A percentile compares a stretch with the other conserved stretches of the same genome.
These are phyloP conservation scores for Lacanobia wlatinum DNA, from an alignment of 2,888 invertebrate species.

Conservation along the genomic window DNA sequence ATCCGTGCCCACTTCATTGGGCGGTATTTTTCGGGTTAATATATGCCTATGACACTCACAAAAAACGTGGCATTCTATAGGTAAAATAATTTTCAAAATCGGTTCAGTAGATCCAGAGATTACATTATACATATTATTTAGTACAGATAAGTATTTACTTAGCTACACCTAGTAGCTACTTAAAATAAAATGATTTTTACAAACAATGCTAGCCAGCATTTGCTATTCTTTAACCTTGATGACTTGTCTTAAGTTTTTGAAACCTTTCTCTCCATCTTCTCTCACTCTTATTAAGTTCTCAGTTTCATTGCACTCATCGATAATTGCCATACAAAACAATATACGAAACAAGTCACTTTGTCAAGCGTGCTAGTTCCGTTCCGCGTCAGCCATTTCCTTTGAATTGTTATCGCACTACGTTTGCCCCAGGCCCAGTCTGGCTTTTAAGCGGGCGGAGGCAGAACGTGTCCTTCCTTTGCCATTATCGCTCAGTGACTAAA, in stretches of 20 bases:
- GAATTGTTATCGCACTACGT: constrained; percentile 64
- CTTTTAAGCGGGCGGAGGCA: constrained; percentile 73
- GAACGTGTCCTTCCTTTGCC: constrained; percentile 68
- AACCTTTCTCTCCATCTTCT: neutral
- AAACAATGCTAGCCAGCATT: neutral
- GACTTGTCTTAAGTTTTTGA: neutral
- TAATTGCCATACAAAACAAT: constrained; percentile 31
- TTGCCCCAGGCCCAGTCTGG: constrained; percentile 74
- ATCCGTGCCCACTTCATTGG: too few relatives aligned
- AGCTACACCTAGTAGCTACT: neutral
- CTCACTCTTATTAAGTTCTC: neutral
- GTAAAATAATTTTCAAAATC: too few relatives aligned
- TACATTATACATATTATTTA: too few relatives aligned
- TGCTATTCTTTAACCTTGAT: neutral
- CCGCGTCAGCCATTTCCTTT: constrained; percentile 77
- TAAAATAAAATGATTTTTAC: neutral
- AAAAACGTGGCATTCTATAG: too few relatives aligned
- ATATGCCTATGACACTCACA: too few relatives aligned
- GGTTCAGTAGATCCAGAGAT: too few relatives aligned
- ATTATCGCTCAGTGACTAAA: constrained; percentile 21
- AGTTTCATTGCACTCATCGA: constrained; percentile 28
- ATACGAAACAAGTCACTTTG: constrained; percentile 58
- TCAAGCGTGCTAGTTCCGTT: constrained; percentile 64
- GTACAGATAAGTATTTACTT: too few relatives aligned
- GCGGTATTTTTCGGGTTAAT: too few relatives aligned